Conservation (phyloP, 2,113 vertebrate genomes). For the Forbesichthys agassizii region DNA sequence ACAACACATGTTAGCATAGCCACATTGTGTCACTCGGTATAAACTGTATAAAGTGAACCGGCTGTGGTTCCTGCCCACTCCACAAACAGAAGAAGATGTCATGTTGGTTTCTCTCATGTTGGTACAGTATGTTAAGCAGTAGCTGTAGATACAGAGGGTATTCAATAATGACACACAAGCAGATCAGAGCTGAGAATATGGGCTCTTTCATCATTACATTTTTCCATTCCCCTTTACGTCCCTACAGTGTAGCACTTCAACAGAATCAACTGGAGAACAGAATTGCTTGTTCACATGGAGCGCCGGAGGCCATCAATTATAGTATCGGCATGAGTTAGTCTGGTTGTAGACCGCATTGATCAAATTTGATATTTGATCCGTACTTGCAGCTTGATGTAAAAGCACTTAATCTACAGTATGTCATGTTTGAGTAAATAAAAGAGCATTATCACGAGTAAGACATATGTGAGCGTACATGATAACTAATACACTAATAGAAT, state of each 20-base stretch:
- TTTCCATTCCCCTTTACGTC: conserved; percentile 12
- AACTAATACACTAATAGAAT: too few species aligned
- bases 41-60: neutral
- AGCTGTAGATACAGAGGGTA: conserved; percentile 2
- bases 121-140: neutral
- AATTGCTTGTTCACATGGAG: conserved; percentile 36
- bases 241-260: conserved; percentile 18
- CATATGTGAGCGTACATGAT: too few species aligned
- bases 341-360: too few species aligned
- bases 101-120: too few species aligned
- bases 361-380: too few species aligned
- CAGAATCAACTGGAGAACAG: conserved; percentile 28
- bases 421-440: too few species aligned
- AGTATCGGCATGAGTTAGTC: too few species aligned
- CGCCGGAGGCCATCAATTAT: neutral
- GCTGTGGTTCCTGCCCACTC: neutral
- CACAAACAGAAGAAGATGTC: neutral
- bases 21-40: neutral
- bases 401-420: too few species aligned
- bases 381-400: too few species aligned
- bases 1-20: conserved; percentile 6
- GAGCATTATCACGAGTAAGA: too few species aligned
- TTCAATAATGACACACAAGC: conserved; percentile 16
- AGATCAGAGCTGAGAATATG: neutral
- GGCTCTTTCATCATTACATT: conserved; percentile 13